Conservation (phyloP, 2,113 vertebrate genomes). For the Gambusia affinis region DNA sequence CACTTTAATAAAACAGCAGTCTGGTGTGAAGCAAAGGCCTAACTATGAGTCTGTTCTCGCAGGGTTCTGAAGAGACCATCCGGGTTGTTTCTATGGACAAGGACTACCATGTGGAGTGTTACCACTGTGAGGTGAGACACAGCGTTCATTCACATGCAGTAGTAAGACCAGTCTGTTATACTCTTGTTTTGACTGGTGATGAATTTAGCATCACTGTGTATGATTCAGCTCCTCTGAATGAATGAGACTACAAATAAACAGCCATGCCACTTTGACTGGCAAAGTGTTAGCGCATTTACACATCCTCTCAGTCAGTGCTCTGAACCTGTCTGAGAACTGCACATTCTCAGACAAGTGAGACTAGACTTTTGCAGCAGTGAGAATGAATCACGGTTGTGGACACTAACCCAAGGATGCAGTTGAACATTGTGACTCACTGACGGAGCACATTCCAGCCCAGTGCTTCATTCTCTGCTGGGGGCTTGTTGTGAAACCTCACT, state of each 20-base stretch:
- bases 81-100: slow-evolving; percentile 99
- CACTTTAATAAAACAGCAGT: background rate
- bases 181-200: slow-evolving; percentile 16
- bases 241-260: slow-evolving; percentile 6
- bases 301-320: slow-evolving; percentile 18
- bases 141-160: background rate
- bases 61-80: slow-evolving; percentile 97
- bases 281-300: background rate
- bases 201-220: background rate
- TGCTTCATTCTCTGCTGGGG: slow-evolving; percentile 48
- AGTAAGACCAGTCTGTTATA: slow-evolving; percentile 8
- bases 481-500: slow-evolving; percentile 25
- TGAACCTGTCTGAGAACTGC: slow-evolving; percentile 15
- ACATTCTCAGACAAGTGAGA: slow-evolving; percentile 24
- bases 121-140: slow-evolving; percentile 93
- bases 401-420: slow-evolving; percentile 41
- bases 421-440: slow-evolving; percentile 64
- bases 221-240: slow-evolving; percentile 18
- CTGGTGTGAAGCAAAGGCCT: background rate
- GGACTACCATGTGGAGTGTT: slow-evolving; percentile 97
- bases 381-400: slow-evolving; percentile 50
- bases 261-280: background rate
- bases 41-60: slow-evolving; percentile 35
- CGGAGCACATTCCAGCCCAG: slow-evolving; percentile 52
- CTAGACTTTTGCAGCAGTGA: slow-evolving; percentile 21